phyloP scores from a whole-genome alignment of 1,140 invertebrate species.

The Ylistrum balloti region DNA sequence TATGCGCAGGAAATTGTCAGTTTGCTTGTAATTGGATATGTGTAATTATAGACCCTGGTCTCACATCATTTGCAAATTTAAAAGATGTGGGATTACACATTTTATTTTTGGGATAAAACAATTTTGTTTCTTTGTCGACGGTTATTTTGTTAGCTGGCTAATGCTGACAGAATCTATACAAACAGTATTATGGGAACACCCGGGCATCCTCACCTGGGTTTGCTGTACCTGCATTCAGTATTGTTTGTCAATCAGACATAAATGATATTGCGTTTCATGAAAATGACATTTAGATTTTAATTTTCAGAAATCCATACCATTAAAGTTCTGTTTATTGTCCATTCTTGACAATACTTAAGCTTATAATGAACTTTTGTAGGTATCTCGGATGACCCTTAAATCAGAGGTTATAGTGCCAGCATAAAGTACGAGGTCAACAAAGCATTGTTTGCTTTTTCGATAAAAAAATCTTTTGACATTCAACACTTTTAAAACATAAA shows the following conservation, averaged over 20 bases:
- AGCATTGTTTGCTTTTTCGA: too few species aligned
- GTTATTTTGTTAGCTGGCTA: neutral
- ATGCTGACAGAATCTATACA: neutral
- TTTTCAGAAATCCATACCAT: slow-evolving; percentile 33
- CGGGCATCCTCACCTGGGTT: neutral
- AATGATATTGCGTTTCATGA: slow-evolving; percentile 35
- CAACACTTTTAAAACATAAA: too few species aligned
- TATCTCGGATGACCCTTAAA: neutral
- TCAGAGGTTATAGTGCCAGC: neutral
- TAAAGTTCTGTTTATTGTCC: neutral
- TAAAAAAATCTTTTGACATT: too few species aligned
- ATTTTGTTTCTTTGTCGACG: neutral
- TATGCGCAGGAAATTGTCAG: slow-evolving; percentile 32
- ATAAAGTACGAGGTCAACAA: too few species aligned
- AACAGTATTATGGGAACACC: neutral
- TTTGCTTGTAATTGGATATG: neutral
- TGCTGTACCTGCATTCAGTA: neutral
- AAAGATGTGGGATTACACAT: neutral
- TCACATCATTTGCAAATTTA: slow-evolving; percentile 22
- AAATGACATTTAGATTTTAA: slow-evolving; percentile 35
- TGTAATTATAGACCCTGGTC: neutral
- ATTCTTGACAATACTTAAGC: neutral
- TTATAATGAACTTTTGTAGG: slow-evolving; percentile 1
- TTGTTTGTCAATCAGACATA: slow-evolving; percentile 5
- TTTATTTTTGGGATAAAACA: slow-evolving; percentile 24